A percentile compares a stretch with the other conserved stretches of the same genome.
phyloP scores from a whole-genome alignment of 2,888 invertebrate species.

The Tubulanus polymorphus region DNA sequence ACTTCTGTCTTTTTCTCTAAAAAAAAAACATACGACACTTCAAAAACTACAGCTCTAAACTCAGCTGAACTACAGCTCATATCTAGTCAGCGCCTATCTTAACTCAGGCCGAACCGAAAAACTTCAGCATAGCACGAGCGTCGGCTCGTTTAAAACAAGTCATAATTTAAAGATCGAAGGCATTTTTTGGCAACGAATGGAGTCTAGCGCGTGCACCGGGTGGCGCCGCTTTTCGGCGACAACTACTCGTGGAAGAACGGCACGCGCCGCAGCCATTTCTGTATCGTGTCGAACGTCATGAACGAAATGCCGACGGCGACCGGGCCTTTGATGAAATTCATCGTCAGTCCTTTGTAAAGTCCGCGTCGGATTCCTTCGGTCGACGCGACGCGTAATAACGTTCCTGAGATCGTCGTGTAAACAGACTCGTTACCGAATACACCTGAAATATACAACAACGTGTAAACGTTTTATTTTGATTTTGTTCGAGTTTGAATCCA shows the following conservation, averaged over 20 bases:
- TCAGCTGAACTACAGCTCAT: too few species aligned
- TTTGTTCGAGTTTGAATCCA: not conserved
- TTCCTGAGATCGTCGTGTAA: conserved; percentile 65
- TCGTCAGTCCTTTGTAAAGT: conserved; percentile 96
- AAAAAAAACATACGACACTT: too few species aligned
- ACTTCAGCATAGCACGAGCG: too few species aligned
- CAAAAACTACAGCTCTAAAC: too few species aligned
- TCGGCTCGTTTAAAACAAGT: too few species aligned
- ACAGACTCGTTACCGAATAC: conserved; percentile 55
- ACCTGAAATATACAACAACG: conserved; percentile 26
- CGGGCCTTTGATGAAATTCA: conserved; percentile 92
- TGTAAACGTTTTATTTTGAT: not conserved
- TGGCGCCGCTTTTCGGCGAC: too few species aligned
- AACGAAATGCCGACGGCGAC: conserved; percentile 84
- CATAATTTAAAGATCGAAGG: too few species aligned
- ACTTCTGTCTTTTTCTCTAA: too few species aligned
- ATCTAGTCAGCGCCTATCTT: too few species aligned
- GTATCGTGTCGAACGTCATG: conserved; percentile 76
- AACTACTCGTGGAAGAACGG: conserved; percentile 35
- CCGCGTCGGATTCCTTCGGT: conserved; percentile 84
- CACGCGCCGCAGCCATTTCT: conserved; percentile 35
- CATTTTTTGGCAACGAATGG: too few species aligned
- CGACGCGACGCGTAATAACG: conserved; percentile 56
- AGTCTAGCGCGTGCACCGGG: too few species aligned
- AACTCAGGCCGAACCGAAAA: too few species aligned